phyloP scores from a whole-genome alignment of 2,797 vertebrate species.

The Acomys russatus region DNA sequence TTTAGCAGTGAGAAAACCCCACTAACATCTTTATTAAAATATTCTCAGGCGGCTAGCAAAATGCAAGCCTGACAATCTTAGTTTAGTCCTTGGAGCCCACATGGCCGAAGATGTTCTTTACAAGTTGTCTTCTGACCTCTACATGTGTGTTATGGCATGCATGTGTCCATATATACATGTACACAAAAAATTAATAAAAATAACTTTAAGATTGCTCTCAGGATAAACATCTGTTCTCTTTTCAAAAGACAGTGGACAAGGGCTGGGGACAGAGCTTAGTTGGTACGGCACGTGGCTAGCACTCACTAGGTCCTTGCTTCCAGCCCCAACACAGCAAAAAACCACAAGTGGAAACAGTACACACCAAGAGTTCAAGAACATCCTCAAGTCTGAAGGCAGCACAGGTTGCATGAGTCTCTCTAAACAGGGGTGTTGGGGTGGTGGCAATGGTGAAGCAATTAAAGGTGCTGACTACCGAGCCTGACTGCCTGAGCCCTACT shows the following conservation, averaged over 20 bases:
- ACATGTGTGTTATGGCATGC: background rate
- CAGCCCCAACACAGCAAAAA: background rate
- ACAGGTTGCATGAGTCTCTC: background rate
- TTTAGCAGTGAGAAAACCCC: background rate
- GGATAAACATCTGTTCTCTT: conserved; percentile 69
- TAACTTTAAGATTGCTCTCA: background rate
- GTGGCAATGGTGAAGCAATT: background rate
- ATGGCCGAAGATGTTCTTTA: background rate
- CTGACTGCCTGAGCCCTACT: background rate
- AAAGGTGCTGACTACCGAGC: background rate
- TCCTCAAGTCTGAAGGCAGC: background rate
- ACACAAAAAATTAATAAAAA: background rate
- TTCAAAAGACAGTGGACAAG: conserved; percentile 33
- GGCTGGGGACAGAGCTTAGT: background rate
- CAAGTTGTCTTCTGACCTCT: background rate
- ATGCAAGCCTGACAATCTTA: background rate
- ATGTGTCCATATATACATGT: too few relatives aligned
- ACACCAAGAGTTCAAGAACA: background rate
- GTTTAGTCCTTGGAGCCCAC: background rate
- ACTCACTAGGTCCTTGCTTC: background rate
- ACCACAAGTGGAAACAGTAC: background rate
- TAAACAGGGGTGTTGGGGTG: background rate
- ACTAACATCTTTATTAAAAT: conserved; percentile 63
- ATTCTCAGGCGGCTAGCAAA: conserved; percentile 45
- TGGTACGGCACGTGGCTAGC: background rate